These are phyloP conservation scores for Aspiorhynchus laticeps DNA, from an alignment of 2,113 vertebrate species.

Conservation along the genomic window DNA sequence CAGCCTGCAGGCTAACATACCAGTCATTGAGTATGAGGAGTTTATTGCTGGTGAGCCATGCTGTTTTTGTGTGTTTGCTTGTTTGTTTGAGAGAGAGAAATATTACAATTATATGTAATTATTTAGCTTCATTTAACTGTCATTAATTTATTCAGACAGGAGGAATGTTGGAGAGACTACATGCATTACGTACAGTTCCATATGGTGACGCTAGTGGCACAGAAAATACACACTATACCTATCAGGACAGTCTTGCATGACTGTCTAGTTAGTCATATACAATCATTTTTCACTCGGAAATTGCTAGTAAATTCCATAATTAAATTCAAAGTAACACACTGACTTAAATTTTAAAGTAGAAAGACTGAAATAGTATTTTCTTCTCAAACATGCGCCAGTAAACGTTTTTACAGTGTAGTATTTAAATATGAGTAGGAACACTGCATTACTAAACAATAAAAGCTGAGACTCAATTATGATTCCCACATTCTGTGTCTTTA, in stretches of 20 bases:
- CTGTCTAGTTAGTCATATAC: background rate
- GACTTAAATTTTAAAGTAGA: too few relatives aligned
- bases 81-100: background rate
- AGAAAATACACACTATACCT: background rate
- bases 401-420: background rate
- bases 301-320: background rate
- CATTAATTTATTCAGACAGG: background rate
- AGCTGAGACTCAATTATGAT: background rate
- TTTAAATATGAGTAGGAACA: background rate
- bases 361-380: background rate
- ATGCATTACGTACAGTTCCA: background rate
- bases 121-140: background rate
- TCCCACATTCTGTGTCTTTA: slow-evolving; percentile 10
- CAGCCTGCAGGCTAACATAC: slow-evolving; percentile 87
- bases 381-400: background rate
- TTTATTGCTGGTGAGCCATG: slow-evolving; percentile 86
- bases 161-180: background rate
- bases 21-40: slow-evolving; percentile 92
- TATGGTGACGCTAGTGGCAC: background rate
- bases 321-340: background rate
- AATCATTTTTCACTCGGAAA: background rate
- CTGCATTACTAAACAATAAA: background rate
- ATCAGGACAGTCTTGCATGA: background rate
- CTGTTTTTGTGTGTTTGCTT: background rate
- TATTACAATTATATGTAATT: background rate